A percentile compares a stretch with the other conserved stretches of the same genome.
Conservation (phyloP, 1,140 invertebrate genomes). For the Trachelipus rathkii region DNA sequence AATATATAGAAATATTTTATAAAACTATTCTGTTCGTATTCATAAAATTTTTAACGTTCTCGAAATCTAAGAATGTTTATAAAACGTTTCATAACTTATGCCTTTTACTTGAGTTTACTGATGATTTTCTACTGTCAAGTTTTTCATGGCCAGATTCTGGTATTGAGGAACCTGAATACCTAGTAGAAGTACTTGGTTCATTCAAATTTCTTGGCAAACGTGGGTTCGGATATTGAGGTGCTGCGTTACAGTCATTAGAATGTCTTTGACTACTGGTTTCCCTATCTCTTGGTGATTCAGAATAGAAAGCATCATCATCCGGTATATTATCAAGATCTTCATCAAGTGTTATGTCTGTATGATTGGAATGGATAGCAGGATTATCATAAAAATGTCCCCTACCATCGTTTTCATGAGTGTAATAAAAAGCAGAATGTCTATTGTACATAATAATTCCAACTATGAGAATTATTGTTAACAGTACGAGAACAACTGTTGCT, state of each 20-base stretch:
- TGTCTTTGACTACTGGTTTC: neutral
- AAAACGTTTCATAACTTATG: neutral
- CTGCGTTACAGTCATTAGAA: neutral
- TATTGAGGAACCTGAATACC: neutral
- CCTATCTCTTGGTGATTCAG: neutral
- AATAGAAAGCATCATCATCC: constrained; percentile 20
- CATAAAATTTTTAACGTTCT: neutral
- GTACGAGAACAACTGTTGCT: constrained; percentile 49
- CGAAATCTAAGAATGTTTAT: neutral
- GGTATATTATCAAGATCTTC: constrained; percentile 45
- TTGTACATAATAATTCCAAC: constrained; percentile 53
- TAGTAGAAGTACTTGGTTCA: neutral
- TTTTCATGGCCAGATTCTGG: neutral
- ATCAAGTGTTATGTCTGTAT: constrained; percentile 47
- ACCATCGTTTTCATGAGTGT: constrained; percentile 66
- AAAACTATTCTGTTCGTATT: neutral
- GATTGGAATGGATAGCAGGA: constrained; percentile 44
- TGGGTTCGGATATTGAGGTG: neutral
- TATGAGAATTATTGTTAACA: constrained; percentile 49
- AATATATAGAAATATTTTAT: neutral
- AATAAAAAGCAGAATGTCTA: constrained; percentile 65
- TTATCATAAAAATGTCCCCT: constrained; percentile 44
- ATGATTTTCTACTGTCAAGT: neutral
- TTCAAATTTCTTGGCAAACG: neutral
- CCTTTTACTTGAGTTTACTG: neutral